These are phyloP conservation scores for Meriones psammophilus DNA, from an alignment of 2,797 vertebrate genomes.

Conservation along the genomic window DNA sequence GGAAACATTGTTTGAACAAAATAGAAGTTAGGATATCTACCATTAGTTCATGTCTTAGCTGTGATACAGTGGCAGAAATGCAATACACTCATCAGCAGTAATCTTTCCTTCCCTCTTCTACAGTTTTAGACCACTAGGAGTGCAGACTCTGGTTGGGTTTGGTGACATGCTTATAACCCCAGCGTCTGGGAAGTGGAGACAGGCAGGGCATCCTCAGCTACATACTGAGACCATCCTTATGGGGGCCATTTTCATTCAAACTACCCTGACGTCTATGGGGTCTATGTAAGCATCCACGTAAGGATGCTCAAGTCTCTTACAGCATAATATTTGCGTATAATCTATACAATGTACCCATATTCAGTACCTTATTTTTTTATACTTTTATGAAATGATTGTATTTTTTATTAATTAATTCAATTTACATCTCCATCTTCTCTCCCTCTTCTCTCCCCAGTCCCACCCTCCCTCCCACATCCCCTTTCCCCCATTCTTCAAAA, in stretches of 20 bases:
- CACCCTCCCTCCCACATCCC: too few relatives aligned
- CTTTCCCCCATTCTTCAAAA: too few relatives aligned
- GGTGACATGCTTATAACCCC: neutral
- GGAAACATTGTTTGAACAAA: slow-evolving; percentile 34
- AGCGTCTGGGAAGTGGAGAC: neutral
- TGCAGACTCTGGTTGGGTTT: neutral
- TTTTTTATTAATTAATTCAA: too few relatives aligned
- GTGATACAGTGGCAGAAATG: neutral
- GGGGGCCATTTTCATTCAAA: neutral
- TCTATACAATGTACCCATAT: neutral
- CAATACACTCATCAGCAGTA: neutral
- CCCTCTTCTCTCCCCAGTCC: too few relatives aligned
- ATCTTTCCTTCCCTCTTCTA: slow-evolving; percentile 18
- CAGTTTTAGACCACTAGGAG: neutral
- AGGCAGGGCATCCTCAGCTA: neutral
- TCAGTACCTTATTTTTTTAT: too few relatives aligned
- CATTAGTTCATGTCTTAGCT: neutral
- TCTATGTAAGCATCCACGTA: neutral
- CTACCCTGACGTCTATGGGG: neutral
- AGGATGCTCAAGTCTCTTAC: neutral
- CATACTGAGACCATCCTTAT: neutral
- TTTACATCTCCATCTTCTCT: too few relatives aligned
- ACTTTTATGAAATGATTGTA: too few relatives aligned
- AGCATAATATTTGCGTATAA: neutral
- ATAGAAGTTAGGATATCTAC: slow-evolving; percentile 21